A percentile compares a stretch with the other conserved stretches of the same genome.
phyloP scores from a whole-genome alignment of 2,888 invertebrate species.

The Anoplius nigerrimus region DNA sequence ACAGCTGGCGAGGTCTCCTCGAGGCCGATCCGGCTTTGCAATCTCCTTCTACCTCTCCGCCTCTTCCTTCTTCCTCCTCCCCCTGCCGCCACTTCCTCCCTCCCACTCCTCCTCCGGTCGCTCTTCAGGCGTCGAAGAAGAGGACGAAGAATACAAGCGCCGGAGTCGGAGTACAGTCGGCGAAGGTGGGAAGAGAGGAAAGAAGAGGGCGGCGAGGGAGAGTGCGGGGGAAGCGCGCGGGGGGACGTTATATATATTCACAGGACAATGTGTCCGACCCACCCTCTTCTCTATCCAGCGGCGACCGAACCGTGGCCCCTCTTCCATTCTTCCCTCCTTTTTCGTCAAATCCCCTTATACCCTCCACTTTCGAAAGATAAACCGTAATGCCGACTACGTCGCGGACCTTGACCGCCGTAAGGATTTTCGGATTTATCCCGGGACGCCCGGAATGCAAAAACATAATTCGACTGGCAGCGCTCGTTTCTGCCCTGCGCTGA shows the following conservation, averaged over 20 bases:
- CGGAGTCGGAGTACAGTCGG: constrained; percentile 38
- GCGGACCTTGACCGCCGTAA: constrained; percentile 51
- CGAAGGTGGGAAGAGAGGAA: constrained; percentile 23
- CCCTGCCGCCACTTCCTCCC: constrained; percentile 27
- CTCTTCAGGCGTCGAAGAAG: constrained; percentile 1
- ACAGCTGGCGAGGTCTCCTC: constrained; percentile 63
- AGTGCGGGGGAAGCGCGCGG: constrained; percentile 17
- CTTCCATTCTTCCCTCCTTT: constrained; percentile 23
- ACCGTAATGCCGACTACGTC: constrained; percentile 45
- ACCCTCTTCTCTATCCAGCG: constrained; percentile 17
- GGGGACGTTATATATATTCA: constrained; percentile 31
- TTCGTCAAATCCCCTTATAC: constrained; percentile 56
- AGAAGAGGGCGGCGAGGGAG: constrained; percentile 20
- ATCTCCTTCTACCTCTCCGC: constrained; percentile 53
- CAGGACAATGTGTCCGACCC: constrained; percentile 34
- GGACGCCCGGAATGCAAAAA: constrained; percentile 42
- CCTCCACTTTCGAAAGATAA: constrained; percentile 52
- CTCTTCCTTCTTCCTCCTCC: constrained; percentile 44
- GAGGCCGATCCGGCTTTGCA: constrained; percentile 61
- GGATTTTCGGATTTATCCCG: constrained; percentile 49
- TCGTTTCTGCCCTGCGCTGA: constrained; percentile 29
- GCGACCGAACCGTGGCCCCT: constrained; percentile 6
- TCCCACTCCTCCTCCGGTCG: constrained; percentile 4
- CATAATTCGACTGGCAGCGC: constrained; percentile 35
- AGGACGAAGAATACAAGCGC: constrained; percentile 37